Evolutionary conservation across 2,888 invertebrate species (phyloP).

Genomic region (Mystacides longicornis): DNA sequence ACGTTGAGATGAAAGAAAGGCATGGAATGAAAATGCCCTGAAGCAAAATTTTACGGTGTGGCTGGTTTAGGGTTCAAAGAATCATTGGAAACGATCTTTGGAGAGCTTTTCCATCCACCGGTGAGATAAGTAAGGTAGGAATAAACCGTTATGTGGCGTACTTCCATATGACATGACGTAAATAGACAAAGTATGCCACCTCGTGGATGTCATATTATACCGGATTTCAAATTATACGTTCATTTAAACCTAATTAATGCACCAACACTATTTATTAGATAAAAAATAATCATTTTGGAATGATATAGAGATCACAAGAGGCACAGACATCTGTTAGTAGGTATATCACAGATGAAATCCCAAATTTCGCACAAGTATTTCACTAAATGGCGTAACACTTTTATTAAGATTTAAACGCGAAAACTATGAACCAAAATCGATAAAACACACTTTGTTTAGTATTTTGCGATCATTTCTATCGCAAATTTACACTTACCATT

Average conservation of each 20-base stretch:
- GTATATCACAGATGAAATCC: conserved; percentile 3
- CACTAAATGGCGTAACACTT: conserved; percentile 18
- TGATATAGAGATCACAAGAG: conserved; percentile 2
- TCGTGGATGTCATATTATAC: conserved; percentile 20
- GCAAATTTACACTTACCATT: conserved; percentile 58
- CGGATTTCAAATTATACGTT: conserved; percentile 7
- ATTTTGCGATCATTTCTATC: conserved; percentile 30
- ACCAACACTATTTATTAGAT: background rate
- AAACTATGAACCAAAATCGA: conserved; percentile 3
- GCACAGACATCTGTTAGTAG: conserved; percentile 12
- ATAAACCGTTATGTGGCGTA: background rate
- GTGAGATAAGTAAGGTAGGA: background rate
- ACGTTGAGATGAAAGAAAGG: too few species aligned
- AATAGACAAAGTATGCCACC: conserved; percentile 14
- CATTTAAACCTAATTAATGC: too few species aligned
- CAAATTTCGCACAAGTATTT: conserved; percentile 12
- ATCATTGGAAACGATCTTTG: too few species aligned
- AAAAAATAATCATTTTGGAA: background rate
- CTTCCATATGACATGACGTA: conserved; percentile 12
- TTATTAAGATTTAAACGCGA: background rate
- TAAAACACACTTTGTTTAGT: conserved; percentile 4
- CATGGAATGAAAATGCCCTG: background rate
- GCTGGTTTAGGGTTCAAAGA: too few species aligned
- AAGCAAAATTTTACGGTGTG: background rate
- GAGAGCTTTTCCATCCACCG: too few species aligned